A percentile compares a stretch with the other conserved stretches of the same genome.
Evolutionary conservation across 92 coral and sea anemone genomes (phyloP).

Genomic region (Parazoanthus swiftii): DNA sequence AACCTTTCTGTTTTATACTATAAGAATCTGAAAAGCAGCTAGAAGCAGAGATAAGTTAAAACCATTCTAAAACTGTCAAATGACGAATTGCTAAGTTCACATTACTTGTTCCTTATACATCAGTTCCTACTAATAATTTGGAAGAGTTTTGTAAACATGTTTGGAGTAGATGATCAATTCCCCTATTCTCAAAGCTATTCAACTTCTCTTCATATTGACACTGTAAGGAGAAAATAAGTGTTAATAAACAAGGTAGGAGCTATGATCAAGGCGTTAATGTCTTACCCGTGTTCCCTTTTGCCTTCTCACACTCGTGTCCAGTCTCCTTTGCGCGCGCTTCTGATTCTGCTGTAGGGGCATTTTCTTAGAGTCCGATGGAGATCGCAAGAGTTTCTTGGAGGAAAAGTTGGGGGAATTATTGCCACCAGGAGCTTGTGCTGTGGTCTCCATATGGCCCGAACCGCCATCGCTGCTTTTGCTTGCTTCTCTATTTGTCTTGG

Average conservation of each 20-base stretch:
- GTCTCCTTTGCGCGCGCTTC: background rate
- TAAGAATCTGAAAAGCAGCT: background rate
- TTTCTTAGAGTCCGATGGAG: background rate
- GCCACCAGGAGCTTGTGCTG: background rate
- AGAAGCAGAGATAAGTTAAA: too few species aligned
- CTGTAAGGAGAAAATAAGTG: background rate
- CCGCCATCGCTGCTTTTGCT: background rate
- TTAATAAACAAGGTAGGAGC: background rate
- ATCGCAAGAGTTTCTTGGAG: background rate
- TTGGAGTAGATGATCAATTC: background rate
- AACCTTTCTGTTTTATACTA: background rate
- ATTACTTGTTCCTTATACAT: too few species aligned
- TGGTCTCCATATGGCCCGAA: background rate
- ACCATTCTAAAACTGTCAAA: too few species aligned
- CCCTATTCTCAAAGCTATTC: background rate
- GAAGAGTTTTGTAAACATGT: too few species aligned
- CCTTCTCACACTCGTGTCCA: background rate
- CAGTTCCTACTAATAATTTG: too few species aligned
- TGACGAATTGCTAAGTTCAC: too few species aligned
- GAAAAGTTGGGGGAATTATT: background rate
- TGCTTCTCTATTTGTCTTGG: background rate
- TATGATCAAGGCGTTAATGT: background rate
- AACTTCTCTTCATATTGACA: background rate
- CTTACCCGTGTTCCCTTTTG: constrained; percentile 31
- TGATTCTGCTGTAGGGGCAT: constrained; percentile 21